Base-by-base conservation (phyloP, 1,140 invertebrate genomes). In the Formica exsecta region DNA sequence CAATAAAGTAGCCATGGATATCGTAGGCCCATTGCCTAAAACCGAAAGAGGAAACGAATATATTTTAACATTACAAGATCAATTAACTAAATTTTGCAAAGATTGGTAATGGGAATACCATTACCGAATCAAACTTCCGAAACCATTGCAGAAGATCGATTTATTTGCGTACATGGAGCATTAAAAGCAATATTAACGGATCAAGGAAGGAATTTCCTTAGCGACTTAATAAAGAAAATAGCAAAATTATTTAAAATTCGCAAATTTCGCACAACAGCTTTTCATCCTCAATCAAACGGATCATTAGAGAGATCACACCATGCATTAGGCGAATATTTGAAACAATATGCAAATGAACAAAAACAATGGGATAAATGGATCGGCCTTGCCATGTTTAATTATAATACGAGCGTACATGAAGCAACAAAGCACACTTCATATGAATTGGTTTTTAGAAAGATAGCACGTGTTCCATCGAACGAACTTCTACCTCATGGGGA, bases 51-150 rank as follows among this genome's bases (percentile, higher is more conserved):
- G 48, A 0, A 79, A 88, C 19, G 44, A 70, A 54, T 86, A 76
- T 7, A 88, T 89, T 29, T 59, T 85, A 7, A 87, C 89, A 3
- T 76, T 90, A 11, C 91, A 93, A 86, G 90, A 81, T 48, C 44
- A 61, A 41, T 61, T 87, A 9, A 83, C 86, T 0, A 80, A 87
- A 81, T 89, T 9, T 36, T 89, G 11, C 22, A 19, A n/a, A n/a
- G n/a, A n/a, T n/a, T n/a, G n/a, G n/a, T n/a, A n/a, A n/a, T 5
- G 81, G 77, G 54, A 22, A 38, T 66, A 66, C 36, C 64, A 0
- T 11, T 66, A 1, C 2, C n/a, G 3, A 7, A 66, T 41, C 36
- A 62, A 13, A 19, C 32, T 5, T 13, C 32, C 32, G 32, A 32
- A 32, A 32, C 79, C 2, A 64, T 87, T 3, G 86, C 86, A 36